Evolutionary conservation across 2,888 invertebrate species (phyloP).

Genomic region (Hydriomena furcata): DNA sequence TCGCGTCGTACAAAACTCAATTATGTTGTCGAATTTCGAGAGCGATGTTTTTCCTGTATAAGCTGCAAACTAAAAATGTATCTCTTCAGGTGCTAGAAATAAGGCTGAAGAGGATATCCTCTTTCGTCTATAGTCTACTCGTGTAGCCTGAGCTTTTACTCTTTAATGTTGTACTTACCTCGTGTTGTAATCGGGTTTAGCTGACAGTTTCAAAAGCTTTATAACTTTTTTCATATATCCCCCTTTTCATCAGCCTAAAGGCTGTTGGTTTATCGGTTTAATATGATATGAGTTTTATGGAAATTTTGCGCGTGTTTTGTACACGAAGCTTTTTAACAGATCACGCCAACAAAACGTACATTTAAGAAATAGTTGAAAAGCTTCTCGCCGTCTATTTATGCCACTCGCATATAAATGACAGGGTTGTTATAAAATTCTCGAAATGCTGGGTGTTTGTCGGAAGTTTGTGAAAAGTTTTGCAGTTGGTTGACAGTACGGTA

Average conservation of each 20-base stretch:
- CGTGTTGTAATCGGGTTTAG: constrained; percentile 15
- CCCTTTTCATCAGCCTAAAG: neutral
- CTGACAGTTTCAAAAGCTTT: constrained; percentile 11
- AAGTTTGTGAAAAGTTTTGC: constrained; percentile 12
- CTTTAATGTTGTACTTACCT: constrained; percentile 6
- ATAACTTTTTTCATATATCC: constrained; percentile 13
- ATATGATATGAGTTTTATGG: constrained; percentile 7
- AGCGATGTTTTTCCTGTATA: constrained; percentile 23
- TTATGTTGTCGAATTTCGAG: constrained; percentile 45
- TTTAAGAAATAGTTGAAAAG: constrained; percentile 5
- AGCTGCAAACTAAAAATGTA: constrained; percentile 12
- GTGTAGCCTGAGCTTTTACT: neutral
- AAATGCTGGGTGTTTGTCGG: constrained; percentile 9
- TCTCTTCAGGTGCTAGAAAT: neutral
- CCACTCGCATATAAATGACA: too few relatives aligned
- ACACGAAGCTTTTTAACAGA: too few relatives aligned
- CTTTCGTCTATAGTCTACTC: constrained; percentile 1
- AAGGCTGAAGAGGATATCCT: neutral
- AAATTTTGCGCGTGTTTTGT: neutral
- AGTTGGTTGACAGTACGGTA: constrained; percentile 3
- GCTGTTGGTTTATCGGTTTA: constrained; percentile 2
- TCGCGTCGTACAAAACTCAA: constrained; percentile 43
- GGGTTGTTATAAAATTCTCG: constrained; percentile 17
- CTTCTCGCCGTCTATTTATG: neutral
- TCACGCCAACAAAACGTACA: neutral